Conservation (phyloP, 2,797 vertebrate genomes). For the Nyctalus aviator region DNA sequence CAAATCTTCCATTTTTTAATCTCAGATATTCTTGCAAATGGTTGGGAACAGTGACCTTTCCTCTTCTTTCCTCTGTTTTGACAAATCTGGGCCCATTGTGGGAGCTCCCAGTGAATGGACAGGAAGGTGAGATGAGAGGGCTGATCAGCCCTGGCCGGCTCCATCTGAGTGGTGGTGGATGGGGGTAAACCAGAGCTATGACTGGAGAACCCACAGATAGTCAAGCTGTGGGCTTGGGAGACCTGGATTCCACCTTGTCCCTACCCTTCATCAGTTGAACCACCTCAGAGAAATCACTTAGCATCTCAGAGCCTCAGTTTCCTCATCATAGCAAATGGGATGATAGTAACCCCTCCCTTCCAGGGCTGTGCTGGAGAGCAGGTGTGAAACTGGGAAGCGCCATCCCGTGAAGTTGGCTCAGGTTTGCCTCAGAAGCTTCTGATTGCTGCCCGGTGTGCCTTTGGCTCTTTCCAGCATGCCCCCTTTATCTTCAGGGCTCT, state of each 20-base stretch:
- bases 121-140: neutral
- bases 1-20: constrained; percentile 89
- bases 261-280: neutral
- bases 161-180: neutral
- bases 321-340: neutral
- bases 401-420: too few relatives aligned
- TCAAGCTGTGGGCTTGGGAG: neutral
- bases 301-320: neutral
- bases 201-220: neutral
- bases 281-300: neutral
- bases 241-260: neutral
- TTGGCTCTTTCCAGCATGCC: neutral
- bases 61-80: constrained; percentile 79
- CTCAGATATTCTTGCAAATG: constrained; percentile 88
- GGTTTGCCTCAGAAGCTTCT: neutral
- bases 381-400: neutral
- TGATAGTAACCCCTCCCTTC: neutral
- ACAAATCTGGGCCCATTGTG: constrained; percentile 70
- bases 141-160: neutral
- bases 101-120: constrained; percentile 63
- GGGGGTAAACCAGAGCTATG: neutral
- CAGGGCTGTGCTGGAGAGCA: neutral
- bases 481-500: neutral
- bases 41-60: constrained; percentile 87
- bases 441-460: neutral